Percentiles rank a stretch among this genome's conserved stretches.
phyloP scores from a whole-genome alignment of 2,888 invertebrate genomes.

The Embidobia sp. region DNA sequence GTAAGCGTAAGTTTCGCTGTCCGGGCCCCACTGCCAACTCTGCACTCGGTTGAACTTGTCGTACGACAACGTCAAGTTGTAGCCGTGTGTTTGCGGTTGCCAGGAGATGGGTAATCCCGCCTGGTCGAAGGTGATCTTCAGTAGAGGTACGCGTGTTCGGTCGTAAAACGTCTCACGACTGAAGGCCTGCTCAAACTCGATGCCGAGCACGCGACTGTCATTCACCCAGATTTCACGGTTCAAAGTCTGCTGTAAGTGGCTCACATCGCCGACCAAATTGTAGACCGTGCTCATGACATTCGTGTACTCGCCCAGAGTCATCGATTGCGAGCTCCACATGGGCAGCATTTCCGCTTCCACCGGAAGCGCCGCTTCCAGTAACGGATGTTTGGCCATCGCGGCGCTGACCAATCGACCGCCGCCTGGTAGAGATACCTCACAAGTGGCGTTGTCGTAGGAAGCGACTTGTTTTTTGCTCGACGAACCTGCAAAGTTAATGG shows the following conservation, averaged over 20 bases:
- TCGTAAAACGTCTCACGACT: slow-evolving; percentile 95
- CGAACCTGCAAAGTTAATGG: too few relatives aligned
- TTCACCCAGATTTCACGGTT: slow-evolving; percentile 94
- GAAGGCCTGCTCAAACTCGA: slow-evolving; percentile 95
- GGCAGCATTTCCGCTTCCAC: slow-evolving; percentile 95
- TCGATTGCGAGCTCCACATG: slow-evolving; percentile 93
- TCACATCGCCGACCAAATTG: slow-evolving; percentile 91
- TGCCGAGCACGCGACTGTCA: slow-evolving; percentile 92
- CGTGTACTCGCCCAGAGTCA: slow-evolving; percentile 89
- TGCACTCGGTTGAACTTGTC: slow-evolving; percentile 94
- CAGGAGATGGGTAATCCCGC: slow-evolving; percentile 94
- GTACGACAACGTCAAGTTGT: slow-evolving; percentile 93
- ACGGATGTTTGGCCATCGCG: slow-evolving; percentile 90
- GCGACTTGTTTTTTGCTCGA: slow-evolving; percentile 89
- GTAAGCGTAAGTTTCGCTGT: slow-evolving; percentile 92
- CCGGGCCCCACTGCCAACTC: slow-evolving; percentile 95
- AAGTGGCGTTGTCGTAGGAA: slow-evolving; percentile 90
- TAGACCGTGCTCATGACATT: slow-evolving; percentile 92
- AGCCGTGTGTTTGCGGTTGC: slow-evolving; percentile 89
- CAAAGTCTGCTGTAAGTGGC: slow-evolving; percentile 92
- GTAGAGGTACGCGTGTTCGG: slow-evolving; percentile 89
- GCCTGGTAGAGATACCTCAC: slow-evolving; percentile 89
- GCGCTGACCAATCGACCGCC: slow-evolving; percentile 89
- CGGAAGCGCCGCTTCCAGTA: slow-evolving; percentile 91
- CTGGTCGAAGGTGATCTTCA: slow-evolving; percentile 93